phyloP scores from a whole-genome alignment of 2,797 vertebrate species.

The Gallirallus australis region DNA sequence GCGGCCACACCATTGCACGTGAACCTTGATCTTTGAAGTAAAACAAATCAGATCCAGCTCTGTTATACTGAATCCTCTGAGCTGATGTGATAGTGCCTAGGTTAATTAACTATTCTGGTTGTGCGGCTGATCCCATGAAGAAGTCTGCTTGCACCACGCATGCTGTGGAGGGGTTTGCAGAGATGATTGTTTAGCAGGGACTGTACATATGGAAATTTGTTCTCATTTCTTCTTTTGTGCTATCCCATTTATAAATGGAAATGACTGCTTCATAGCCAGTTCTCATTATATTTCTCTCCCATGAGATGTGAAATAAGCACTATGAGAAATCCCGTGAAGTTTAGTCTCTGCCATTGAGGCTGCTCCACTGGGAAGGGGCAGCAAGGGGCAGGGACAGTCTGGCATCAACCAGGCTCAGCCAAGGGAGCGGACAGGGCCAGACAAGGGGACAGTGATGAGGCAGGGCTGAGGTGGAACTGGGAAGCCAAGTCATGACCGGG shows the following conservation, averaged over 20 bases:
- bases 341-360: fast-evolving
- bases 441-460: background rate
- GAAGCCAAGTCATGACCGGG: background rate
- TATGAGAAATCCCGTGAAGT: background rate
- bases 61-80: background rate
- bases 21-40: background rate
- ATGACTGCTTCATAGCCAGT: constrained; percentile 18
- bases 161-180: background rate
- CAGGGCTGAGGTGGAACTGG: background rate
- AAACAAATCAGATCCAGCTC: background rate
- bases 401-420: background rate
- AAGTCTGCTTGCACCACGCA: background rate
- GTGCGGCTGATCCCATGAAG: background rate
- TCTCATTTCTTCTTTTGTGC: constrained; percentile 58
- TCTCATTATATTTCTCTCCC: constrained; percentile 22
- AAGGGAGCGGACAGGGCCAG: background rate
- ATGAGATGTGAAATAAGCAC: background rate
- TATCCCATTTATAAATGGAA: constrained; percentile 48
- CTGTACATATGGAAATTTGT: constrained; percentile 69
- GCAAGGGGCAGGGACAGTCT: background rate
- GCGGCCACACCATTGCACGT: background rate
- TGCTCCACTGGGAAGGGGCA: background rate
- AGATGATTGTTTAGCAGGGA: constrained; percentile 42
- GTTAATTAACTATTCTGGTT: constrained; percentile 10
- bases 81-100: background rate